These are phyloP conservation scores for Campoplex nolae DNA, from an alignment of 2,888 invertebrate genomes.

Conservation along the genomic window DNA sequence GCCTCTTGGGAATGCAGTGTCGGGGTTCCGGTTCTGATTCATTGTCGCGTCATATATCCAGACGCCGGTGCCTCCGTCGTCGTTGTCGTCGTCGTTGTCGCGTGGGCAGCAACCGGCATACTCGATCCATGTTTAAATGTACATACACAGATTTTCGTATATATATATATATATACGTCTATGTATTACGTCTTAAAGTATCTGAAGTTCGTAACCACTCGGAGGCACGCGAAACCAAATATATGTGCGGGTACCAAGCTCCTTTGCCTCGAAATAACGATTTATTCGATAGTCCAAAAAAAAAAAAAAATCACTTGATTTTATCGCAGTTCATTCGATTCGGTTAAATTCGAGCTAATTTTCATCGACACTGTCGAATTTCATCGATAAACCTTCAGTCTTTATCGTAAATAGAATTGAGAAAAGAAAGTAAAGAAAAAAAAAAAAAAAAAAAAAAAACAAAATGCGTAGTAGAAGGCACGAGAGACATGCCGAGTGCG, in stretches of 20 bases:
- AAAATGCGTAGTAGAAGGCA: not conserved
- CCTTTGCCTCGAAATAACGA: slow-evolving; percentile 10
- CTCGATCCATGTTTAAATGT: slow-evolving; percentile 52
- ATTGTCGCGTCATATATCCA: slow-evolving; percentile 79
- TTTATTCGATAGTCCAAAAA: not conserved
- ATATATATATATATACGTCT: not conserved
- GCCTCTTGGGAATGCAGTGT: slow-evolving; percentile 78
- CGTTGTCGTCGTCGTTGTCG: slow-evolving; percentile 62
- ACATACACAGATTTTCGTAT: slow-evolving; percentile 15
- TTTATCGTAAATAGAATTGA: not conserved
- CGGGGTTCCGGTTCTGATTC: slow-evolving; percentile 81
- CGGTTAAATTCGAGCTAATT: not conserved
- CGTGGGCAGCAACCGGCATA: slow-evolving; percentile 69
- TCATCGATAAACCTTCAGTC: not conserved
- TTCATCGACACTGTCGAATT: no score
- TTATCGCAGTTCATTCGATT: not conserved
- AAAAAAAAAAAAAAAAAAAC: not conserved
- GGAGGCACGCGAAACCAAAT: slow-evolving; percentile 48
- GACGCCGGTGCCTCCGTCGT: slow-evolving; percentile 77
- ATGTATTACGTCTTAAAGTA: slow-evolving; percentile 45
- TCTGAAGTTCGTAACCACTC: slow-evolving; percentile 41
- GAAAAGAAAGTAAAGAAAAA: not conserved
- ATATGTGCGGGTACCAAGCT: not conserved
- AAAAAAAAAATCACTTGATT: not conserved
- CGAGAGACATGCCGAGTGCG: not conserved